These are phyloP conservation scores for Drosophila nikananu DNA, from an alignment of 1,140 invertebrate species.

Conservation along the genomic window DNA sequence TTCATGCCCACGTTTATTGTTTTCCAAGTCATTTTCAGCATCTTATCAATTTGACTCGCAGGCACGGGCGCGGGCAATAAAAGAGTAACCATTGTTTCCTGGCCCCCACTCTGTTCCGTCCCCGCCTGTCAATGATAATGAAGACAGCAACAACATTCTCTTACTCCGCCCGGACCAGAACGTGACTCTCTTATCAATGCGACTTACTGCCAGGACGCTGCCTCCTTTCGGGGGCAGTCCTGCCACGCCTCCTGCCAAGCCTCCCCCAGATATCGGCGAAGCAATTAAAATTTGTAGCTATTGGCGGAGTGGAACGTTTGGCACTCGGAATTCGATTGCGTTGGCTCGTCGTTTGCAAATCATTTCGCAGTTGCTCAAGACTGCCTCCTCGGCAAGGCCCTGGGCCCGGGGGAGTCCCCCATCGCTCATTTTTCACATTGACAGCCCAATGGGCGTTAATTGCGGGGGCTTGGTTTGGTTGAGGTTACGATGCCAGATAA, in stretches of 20 bases:
- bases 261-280: constrained; percentile 56
- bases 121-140: constrained; percentile 73
- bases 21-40: constrained; percentile 79
- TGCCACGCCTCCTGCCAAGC: constrained; percentile 11
- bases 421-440: constrained; percentile 74
- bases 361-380: constrained; percentile 72
- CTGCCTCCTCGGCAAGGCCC: constrained; percentile 8
- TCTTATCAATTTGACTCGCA: constrained; percentile 80
- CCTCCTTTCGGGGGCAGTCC: constrained; percentile 17
- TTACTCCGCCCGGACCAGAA: constrained; percentile 44
- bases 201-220: constrained; percentile 54
- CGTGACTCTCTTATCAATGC: constrained; percentile 82
- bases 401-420: constrained; percentile 19
- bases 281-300: constrained; percentile 83
- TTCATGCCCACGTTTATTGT: constrained; percentile 83
- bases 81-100: constrained; percentile 78
- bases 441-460: constrained; percentile 82
- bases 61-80: constrained; percentile 73
- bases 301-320: constrained; percentile 50
- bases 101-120: constrained; percentile 33
- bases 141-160: constrained; percentile 79
- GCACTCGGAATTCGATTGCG: constrained; percentile 68
- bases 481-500: constrained; percentile 67
- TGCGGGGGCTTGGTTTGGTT: constrained; percentile 74
- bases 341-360: constrained; percentile 78